Evolutionary conservation across 2,797 vertebrate genomes (phyloP).

Genomic region (Peromyscus attwateri): DNA sequence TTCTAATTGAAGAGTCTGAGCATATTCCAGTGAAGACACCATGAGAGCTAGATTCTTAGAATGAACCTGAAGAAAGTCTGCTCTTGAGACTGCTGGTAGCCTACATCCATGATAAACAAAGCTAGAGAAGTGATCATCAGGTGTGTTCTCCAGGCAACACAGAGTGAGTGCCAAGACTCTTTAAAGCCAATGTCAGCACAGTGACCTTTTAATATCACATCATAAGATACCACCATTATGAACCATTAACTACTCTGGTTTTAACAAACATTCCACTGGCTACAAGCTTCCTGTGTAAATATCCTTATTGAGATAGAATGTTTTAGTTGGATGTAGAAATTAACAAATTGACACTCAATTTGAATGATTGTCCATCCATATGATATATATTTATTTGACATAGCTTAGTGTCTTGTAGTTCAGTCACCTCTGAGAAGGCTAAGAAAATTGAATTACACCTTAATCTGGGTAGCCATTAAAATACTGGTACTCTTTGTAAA

Average conservation of each 20-base stretch:
- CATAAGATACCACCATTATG: neutral
- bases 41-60: neutral
- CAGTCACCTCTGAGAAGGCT: neutral
- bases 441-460: neutral
- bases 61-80: neutral
- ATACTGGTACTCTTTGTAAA: neutral
- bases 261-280: neutral
- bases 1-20: neutral
- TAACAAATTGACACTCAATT: neutral
- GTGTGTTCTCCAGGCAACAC: neutral
- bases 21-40: neutral
- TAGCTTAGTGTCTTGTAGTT: neutral
- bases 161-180: neutral
- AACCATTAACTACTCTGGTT: neutral
- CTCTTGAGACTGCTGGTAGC: neutral
- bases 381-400: slow-evolving; percentile 26
- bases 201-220: neutral
- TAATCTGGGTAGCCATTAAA: slow-evolving; percentile 5
- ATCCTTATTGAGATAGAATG: neutral
- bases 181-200: neutral
- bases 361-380: neutral
- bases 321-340: neutral
- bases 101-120: neutral
- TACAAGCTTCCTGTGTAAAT: neutral
- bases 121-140: neutral